Conservation (phyloP, 2,113 vertebrate species). For the Marcusenius ussheri region DNA sequence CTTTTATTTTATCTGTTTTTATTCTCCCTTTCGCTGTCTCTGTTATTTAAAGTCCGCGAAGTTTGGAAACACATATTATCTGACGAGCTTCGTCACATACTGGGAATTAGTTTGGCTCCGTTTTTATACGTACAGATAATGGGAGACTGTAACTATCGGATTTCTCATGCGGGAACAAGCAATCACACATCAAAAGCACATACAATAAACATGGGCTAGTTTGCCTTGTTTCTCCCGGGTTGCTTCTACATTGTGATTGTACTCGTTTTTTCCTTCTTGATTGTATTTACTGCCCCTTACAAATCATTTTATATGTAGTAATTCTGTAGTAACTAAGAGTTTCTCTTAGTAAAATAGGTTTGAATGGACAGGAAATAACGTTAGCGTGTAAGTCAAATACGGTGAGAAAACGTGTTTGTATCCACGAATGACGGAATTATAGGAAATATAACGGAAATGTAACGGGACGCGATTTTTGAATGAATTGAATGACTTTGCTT, state of each 20-base stretch:
- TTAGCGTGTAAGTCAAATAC: neutral
- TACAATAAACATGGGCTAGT: conserved; percentile 8
- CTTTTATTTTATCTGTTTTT: conserved; percentile 5
- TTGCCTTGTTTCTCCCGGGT: neutral
- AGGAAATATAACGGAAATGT: neutral
- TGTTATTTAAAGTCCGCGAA: conserved; percentile 6
- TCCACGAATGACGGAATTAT: neutral
- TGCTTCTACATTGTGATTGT: neutral
- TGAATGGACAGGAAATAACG: neutral
- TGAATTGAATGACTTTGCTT: conserved; percentile 3
- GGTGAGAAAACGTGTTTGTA: neutral
- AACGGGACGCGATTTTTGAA: neutral
- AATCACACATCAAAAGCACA: conserved; percentile 17
- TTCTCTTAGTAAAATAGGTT: neutral
- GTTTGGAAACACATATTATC: neutral
- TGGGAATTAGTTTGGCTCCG: neutral
- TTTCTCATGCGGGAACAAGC: neutral
- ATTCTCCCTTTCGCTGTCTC: neutral
- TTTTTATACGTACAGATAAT: neutral
- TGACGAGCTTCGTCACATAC: neutral
- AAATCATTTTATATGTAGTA: neutral
- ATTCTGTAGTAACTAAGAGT: neutral
- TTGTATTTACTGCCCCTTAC: neutral
- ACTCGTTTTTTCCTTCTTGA: neutral
- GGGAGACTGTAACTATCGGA: neutral